Base-by-base conservation (phyloP, 2,113 vertebrate genomes). In the Epinephelus moara region DNA sequence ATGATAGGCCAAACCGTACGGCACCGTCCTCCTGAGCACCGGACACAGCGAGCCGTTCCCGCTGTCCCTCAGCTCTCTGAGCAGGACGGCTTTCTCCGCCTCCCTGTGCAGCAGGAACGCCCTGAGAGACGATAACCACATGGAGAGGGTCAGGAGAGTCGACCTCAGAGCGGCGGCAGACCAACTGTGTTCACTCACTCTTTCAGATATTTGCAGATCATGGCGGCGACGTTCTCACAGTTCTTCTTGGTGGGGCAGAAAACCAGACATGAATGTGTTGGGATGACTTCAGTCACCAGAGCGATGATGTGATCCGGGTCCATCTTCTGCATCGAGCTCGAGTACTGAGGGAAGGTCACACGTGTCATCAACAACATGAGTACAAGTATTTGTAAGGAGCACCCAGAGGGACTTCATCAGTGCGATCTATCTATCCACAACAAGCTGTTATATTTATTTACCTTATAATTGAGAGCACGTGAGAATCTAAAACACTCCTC, bases 161-260 rank as follows among this genome's bases (percentile, higher is more conserved):
- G 45, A 47, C 13, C 13, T 10, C 5, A 0, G 56, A 14, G 23
- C 19, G 7, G 52, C 18, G 18, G 19, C 6, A 17, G 52, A 9
- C 2, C 3, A 8, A 10, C 15, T 8, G 21, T 19, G 18, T 10
- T 15, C 59, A 92, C 97, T 88, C 95, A 99, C 98, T 96, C 96
- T 62, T 94, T 97, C 74, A 99, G 95, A 82, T 97, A 97, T 80
- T 94, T 99, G 95, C 97, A 98, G 89, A 99, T 96, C 98, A 99
- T 97, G n/a, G 82, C 94, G 27, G 96, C 97, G 33, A 99, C 96
- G 9, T 99, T 99, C 95, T 99, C 98, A 92, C 98, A 99, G 88
- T 97, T 99, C 94, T 98, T 99, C 94, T 99, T 99, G 70, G 97
- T 99, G 33, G 98, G 96, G 82, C 98, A 99, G 94, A 99, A 99